Conservation (phyloP, 2,113 vertebrate species). For the Cardinalis cardinalis region DNA sequence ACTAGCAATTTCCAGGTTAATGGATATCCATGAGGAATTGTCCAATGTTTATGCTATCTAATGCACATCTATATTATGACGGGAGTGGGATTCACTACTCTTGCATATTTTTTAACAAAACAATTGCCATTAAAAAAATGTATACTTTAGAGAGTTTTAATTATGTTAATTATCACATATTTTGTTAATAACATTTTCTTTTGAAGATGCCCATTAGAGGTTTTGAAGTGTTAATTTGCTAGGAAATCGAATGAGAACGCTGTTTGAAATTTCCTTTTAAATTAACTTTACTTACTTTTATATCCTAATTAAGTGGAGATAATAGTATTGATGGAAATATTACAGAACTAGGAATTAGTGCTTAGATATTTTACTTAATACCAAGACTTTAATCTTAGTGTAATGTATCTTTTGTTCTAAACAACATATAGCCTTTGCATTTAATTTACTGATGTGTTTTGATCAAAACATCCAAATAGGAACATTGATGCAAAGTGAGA, state of each 20-base stretch:
- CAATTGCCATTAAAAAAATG: slow-evolving; percentile 33
- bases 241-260: slow-evolving; percentile 59
- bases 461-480: neutral
- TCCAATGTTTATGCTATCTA: slow-evolving; percentile 15
- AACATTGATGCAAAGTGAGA: neutral
- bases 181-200: slow-evolving; percentile 72
- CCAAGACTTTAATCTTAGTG: slow-evolving; percentile 13
- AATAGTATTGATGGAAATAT: slow-evolving; percentile 62
- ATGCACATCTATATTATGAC: neutral
- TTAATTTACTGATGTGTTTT: slow-evolving; percentile 29
- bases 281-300: slow-evolving; percentile 73
- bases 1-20: neutral
- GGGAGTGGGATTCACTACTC: slow-evolving; percentile 27
- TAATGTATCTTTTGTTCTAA: slow-evolving; percentile 25
- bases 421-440: neutral
- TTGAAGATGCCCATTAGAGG: slow-evolving; percentile 68
- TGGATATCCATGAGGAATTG: slow-evolving; percentile 23
- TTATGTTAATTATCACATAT: slow-evolving; percentile 69
- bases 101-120: slow-evolving; percentile 42
- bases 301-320: slow-evolving; percentile 61
- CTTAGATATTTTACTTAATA: slow-evolving; percentile 48
- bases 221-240: slow-evolving; percentile 70
- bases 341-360: slow-evolving; percentile 49
- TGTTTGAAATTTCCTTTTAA: slow-evolving; percentile 69
- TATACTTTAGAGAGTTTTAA: slow-evolving; percentile 57